Percentiles rank a stretch among this genome's conserved stretches.
Conservation (phyloP, 2,113 vertebrate genomes). For the Lycocorax pyrrhopterus region DNA sequence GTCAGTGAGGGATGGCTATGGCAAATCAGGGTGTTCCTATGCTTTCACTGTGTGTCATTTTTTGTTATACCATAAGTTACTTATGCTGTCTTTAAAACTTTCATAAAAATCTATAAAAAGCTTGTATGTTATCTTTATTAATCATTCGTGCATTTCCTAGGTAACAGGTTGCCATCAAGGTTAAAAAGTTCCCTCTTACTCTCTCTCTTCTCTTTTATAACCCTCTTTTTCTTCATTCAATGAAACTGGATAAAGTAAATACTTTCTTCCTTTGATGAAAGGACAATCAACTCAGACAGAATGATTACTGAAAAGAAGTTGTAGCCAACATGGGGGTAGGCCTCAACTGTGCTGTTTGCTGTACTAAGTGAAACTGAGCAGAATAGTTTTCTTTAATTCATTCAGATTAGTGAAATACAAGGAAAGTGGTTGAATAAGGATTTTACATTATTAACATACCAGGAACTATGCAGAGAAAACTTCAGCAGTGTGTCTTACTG, state of each 20-base stretch:
- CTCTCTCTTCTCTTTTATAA: background rate
- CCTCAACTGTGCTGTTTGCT: background rate
- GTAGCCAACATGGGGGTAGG: fast-evolving
- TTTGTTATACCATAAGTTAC: background rate
- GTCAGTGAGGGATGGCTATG: background rate
- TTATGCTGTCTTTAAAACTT: background rate
- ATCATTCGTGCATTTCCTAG: background rate
- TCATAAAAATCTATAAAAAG: background rate
- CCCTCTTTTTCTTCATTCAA: background rate
- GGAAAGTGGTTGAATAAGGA: background rate
- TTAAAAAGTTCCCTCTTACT: background rate
- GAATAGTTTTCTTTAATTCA: background rate
- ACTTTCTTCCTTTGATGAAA: background rate
- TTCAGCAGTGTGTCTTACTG: background rate
- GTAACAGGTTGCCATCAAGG: background rate
- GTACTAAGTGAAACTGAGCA: background rate
- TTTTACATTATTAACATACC: background rate
- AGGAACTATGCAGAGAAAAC: background rate
- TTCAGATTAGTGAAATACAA: background rate
- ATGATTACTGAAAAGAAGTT: background rate
- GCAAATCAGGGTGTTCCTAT: background rate
- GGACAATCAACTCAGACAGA: background rate
- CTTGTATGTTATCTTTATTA: background rate
- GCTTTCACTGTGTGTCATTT: background rate
- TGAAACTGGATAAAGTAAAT: background rate